Conservation (phyloP, 2,113 vertebrate genomes). For the Odobenus rosmarus region DNA sequence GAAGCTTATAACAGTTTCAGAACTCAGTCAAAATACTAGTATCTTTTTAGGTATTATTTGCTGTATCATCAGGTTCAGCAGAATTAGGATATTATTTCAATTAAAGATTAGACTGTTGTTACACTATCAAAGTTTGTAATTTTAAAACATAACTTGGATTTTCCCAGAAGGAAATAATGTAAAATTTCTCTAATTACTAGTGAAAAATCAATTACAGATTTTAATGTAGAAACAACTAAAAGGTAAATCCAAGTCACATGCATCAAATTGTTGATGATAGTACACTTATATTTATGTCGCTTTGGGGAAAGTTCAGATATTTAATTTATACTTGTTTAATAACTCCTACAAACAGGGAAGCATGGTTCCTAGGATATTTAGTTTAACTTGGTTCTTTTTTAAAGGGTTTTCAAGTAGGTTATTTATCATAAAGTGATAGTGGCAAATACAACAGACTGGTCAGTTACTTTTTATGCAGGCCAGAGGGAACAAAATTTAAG, state of each 20-base stretch:
- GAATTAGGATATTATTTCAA: slow-evolving; percentile 44
- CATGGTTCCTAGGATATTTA: slow-evolving; percentile 5
- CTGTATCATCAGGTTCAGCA: not conserved
- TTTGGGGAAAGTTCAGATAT: not conserved
- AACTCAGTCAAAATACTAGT: slow-evolving; percentile 36
- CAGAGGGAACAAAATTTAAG: slow-evolving; percentile 11
- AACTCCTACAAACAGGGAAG: not conserved
- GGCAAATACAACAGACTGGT: not conserved
- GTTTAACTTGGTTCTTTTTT: slow-evolving; percentile 18
- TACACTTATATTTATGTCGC: not conserved
- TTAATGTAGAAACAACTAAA: slow-evolving; percentile 22
- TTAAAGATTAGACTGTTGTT: slow-evolving; percentile 42
- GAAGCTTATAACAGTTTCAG: not conserved
- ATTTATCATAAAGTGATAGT: slow-evolving; percentile 4
- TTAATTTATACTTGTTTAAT: slow-evolving; percentile 3
- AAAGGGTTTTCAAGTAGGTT: not conserved
- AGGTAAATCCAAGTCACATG: not conserved
- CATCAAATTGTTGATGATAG: not conserved
- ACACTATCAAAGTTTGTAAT: not conserved
- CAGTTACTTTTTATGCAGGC: not conserved
- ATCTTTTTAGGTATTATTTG: slow-evolving; percentile 36
- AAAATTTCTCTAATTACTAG: slow-evolving; percentile 37
- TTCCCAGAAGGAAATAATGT: slow-evolving; percentile 28
- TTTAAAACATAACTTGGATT: slow-evolving; percentile 54
- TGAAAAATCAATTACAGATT: not conserved